Conservation (phyloP, 2,888 invertebrate species). For the Cylindroiulus punctatus region DNA sequence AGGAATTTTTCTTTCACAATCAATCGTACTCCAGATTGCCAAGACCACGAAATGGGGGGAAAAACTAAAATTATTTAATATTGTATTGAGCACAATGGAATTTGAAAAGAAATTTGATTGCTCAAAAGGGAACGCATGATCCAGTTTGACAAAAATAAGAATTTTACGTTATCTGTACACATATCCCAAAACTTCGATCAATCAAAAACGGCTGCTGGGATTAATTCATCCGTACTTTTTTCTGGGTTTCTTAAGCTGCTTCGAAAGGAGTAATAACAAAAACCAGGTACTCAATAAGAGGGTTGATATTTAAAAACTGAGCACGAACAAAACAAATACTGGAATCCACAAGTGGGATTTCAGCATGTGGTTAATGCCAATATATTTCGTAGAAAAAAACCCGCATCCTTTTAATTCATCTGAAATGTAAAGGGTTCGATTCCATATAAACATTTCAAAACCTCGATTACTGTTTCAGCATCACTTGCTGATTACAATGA, state of each 20-base stretch:
- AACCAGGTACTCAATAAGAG: too few species aligned
- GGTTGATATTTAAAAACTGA: too few species aligned
- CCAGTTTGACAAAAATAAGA: background rate
- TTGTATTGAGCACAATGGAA: background rate
- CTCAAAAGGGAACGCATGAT: background rate
- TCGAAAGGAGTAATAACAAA: background rate
- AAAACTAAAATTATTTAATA: background rate
- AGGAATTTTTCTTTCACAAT: background rate
- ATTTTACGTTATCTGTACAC: background rate
- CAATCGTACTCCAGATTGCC: background rate
- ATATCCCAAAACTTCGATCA: background rate
- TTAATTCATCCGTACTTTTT: constrained; percentile 2
- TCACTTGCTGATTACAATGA: too few species aligned
- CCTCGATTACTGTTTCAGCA: too few species aligned
- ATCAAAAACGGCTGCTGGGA: background rate
- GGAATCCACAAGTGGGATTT: too few species aligned
- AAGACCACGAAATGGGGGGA: background rate
- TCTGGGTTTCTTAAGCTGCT: background rate
- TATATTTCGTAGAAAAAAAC: too few species aligned
- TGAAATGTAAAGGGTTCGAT: too few species aligned
- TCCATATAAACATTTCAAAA: too few species aligned
- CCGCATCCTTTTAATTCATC: too few species aligned
- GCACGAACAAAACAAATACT: too few species aligned
- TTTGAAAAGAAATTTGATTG: constrained; percentile 8
- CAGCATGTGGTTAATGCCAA: too few species aligned